Base-by-base conservation (phyloP, 2,888 invertebrate species). In the Calameuta pallipes region DNA sequence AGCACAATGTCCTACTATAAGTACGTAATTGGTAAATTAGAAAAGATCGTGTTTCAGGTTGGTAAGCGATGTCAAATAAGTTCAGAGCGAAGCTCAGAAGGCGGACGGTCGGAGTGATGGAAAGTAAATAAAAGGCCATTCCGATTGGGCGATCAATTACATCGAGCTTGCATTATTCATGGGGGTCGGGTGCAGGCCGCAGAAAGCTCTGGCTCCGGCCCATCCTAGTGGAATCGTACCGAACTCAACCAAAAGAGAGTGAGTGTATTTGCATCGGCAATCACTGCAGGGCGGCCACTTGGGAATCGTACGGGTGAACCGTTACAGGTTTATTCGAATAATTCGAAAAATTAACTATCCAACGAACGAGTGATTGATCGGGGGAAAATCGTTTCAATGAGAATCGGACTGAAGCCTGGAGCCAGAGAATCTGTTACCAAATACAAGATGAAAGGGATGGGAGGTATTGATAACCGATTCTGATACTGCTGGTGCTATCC, bases 81-180 rank as follows among this genome's bases (percentile, higher is more conserved):
- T 90, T 89, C 87, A 84, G 81, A 85, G 85, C 82, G 83, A 86
- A 74, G 56, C 76, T 41, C 69, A 76, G 76, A 71, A 73, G 68
- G 75, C 85, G 87, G 84, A 84, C 87, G 85, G 84, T 83, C 86
- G 82, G 85, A 90, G 87, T 84, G 88, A 87, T 89, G 89, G 87
- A 90, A 90, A 90, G 90, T 91, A 91, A 91, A 91, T 91, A 91
- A 90, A 91, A 90, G 90, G 91, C 90, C 89, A 90, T 91, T 91
- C 91, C 91, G 88, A 91, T 91, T 90, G 91, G 91, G 87, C 89
- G 91, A 91, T 91, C 91, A 91, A 91, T 91, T 91, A 91, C 91
- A 90, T 90, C 85, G 86, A 85, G 89, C 84, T 86, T 91, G 90
- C 91, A 91, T 91, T 91, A 91, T 91, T 91, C 91, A 91, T 91